A percentile compares a stretch with the other conserved stretches of the same genome.
Conservation (phyloP, 2,113 vertebrate genomes). For the Coreoperca whiteheadi region DNA sequence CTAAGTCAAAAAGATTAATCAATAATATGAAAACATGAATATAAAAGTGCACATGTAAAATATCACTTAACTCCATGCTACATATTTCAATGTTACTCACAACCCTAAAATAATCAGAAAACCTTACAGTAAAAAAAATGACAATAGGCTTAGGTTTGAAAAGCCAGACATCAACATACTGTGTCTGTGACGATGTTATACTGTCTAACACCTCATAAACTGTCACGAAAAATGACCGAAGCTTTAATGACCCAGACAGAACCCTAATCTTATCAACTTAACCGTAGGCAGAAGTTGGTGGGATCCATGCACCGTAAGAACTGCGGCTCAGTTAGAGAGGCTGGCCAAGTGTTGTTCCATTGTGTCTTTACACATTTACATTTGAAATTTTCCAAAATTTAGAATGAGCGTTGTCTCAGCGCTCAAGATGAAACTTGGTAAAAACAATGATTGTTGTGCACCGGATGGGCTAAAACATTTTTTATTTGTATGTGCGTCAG, state of each 20-base stretch:
- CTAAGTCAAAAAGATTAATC: constrained; percentile 61
- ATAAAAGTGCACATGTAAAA: constrained; percentile 10
- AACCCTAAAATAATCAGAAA: background rate
- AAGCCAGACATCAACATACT: background rate
- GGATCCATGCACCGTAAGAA: background rate
- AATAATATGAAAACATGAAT: constrained; percentile 33
- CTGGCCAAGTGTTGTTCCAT: too few species aligned
- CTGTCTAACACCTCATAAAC: background rate
- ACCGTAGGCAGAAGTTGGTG: background rate
- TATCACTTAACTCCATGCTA: background rate
- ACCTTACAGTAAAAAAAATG: background rate
- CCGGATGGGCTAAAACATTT: too few species aligned
- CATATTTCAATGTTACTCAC: background rate
- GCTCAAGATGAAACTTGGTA: too few species aligned
- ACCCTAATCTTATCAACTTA: background rate
- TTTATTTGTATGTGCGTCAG: too few species aligned
- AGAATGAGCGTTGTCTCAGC: too few species aligned
- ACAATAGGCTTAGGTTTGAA: background rate
- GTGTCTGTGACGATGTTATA: background rate
- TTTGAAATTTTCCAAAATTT: too few species aligned
- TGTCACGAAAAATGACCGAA: constrained; percentile 1
- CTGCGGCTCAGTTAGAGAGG: background rate
- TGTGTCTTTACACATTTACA: too few species aligned
- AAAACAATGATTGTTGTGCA: too few species aligned
- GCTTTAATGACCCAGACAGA: background rate